Conservation (phyloP, 2,797 vertebrate species). For the Melopsittacus undulatus region DNA sequence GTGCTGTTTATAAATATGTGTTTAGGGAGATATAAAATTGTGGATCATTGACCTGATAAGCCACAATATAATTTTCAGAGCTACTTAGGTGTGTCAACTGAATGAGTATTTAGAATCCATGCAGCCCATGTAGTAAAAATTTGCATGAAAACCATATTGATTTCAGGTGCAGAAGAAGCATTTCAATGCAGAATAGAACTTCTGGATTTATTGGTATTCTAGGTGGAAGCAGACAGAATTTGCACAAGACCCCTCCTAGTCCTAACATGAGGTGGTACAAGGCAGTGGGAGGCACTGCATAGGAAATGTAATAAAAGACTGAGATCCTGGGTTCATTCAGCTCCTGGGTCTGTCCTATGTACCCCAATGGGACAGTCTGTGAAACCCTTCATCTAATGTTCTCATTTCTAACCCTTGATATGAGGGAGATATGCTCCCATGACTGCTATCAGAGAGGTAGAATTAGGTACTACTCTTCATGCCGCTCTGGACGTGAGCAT, state of each 20-base stretch:
- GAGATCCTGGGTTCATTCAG: background rate
- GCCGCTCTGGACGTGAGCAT: rapidly evolving
- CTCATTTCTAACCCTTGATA: background rate
- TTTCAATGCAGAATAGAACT: background rate
- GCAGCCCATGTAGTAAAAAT: conserved; percentile 36
- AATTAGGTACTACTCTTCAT: background rate
- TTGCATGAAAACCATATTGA: conserved; percentile 10
- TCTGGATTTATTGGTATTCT: conserved; percentile 14
- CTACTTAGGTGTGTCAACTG: conserved; percentile 1
- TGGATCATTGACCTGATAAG: conserved; percentile 48
- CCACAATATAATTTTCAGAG: background rate
- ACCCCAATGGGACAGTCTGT: rapidly evolving
- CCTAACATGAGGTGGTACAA: background rate
- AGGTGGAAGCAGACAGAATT: background rate
- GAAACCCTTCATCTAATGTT: background rate
- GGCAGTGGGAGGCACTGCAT: background rate
- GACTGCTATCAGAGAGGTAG: background rate
- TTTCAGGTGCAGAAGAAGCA: conserved; percentile 1
- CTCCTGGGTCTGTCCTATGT: background rate
- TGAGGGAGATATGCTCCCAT: background rate
- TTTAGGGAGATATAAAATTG: conserved; percentile 40
- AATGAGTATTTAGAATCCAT: conserved; percentile 21
- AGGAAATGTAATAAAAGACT: rapidly evolving
- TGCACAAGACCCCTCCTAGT: background rate
- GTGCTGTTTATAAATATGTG: conserved; percentile 33